Conservation (phyloP, 2,113 vertebrate genomes). For the Oreochromis niloticus region DNA sequence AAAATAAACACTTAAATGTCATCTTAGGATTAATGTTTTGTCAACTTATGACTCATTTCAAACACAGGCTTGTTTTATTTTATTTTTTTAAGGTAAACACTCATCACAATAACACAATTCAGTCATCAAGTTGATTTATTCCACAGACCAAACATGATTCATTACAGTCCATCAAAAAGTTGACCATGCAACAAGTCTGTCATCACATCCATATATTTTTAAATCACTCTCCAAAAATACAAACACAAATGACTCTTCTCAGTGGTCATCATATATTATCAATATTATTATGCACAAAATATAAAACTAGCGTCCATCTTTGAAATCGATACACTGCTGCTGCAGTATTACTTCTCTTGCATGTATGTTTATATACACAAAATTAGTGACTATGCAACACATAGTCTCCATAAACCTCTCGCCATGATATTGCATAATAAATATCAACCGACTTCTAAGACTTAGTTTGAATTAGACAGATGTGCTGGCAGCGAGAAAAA, state of each 20-base stretch:
- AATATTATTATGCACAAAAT: constrained; percentile 52
- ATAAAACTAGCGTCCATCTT: constrained; percentile 59
- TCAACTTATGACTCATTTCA: background rate
- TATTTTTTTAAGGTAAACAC: background rate
- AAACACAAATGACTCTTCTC: constrained; percentile 22
- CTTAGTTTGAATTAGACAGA: background rate
- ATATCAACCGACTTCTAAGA: constrained; percentile 39
- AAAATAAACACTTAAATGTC: background rate
- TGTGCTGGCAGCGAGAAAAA: background rate
- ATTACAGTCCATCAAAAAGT: constrained; percentile 32
- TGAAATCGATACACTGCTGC: constrained; percentile 51
- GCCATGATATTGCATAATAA: constrained; percentile 57
- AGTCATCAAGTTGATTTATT: constrained; percentile 47
- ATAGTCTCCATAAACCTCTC: constrained; percentile 1
- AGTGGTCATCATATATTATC: constrained; percentile 46
- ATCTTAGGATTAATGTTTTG: background rate
- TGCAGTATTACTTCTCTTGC: constrained; percentile 19
- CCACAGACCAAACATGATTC: constrained; percentile 35
- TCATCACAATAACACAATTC: background rate
- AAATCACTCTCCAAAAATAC: constrained; percentile 25
- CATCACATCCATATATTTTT: constrained; percentile 20
- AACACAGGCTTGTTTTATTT: background rate
- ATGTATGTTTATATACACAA: constrained; percentile 27
- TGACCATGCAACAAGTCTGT: constrained; percentile 47
- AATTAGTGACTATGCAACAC: constrained; percentile 13